Evolutionary conservation across 2,888 invertebrate genomes (phyloP), one percentile per base, ranked within the genome.

Genomic region (Sylvicola cinctus): DNA sequence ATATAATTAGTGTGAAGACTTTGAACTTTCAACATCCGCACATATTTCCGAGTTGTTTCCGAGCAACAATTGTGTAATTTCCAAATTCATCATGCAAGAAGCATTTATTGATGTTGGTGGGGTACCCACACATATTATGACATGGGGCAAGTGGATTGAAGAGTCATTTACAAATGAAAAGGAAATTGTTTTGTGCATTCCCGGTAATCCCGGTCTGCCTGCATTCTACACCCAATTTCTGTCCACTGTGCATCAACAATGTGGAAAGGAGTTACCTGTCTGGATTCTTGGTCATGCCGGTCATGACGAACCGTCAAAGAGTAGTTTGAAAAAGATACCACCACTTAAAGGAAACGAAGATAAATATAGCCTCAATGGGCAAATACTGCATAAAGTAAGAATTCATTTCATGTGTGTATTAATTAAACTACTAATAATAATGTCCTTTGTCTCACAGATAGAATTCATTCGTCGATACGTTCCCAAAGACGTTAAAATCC

Each of bases 181-280:
- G 40, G 68, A 77, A 51, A 50, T 87, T 8, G 68, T 84, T 29
- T 45, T 88, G 30, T 68, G 77, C 40, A 70, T 88, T 41, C 73
- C 84, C 16, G 88, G 91, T 20, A 91, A 91, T 63, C 91, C 91
- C 7, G 91, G 91, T 3, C 50, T 87, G 16, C 68, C 78, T 0
- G 72, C 73, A 38, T 90, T 78, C 54, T 91, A 91, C 47, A 65
- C 66, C 25, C 65, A 69, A 44, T 91, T 90, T 53, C 65, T 76
- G 41, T 59, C 66, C 29, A 60, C 63, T 20, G 45, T 91, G 5
- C 64, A 80, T 50, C 55, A 63, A 40, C 62, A 61, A 35, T 58
- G 77, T 23, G 61, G 60, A 2, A 48, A 52, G 5, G 59, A 61
- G 33, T 60, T 74, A 37, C 77, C 88, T 6, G 70, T 90, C 3